Evolutionary conservation across 2,113 vertebrate genomes (phyloP).

Genomic region (Albula glossodonta): DNA sequence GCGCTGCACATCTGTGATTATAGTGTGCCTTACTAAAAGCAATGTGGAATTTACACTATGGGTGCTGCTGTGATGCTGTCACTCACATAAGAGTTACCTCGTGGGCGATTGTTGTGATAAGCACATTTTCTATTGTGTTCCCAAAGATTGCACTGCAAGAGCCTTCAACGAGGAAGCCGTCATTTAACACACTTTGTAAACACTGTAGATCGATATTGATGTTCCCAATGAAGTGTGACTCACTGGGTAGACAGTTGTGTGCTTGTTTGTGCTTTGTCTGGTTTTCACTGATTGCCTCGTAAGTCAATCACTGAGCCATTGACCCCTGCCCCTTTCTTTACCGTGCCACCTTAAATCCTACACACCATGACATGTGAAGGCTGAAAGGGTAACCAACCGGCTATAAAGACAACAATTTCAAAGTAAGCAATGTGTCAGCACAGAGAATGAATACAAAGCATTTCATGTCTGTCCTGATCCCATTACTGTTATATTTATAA

Average conservation of each 20-base stretch:
- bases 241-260: background rate
- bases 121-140: background rate
- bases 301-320: background rate
- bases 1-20: background rate
- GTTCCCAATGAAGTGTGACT: constrained; percentile 34
- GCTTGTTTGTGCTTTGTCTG: constrained; percentile 31
- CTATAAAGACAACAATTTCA: background rate
- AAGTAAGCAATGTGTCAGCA: background rate
- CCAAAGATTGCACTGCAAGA: background rate
- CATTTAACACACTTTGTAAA: constrained; percentile 31
- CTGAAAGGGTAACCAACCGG: background rate
- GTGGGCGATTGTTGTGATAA: background rate
- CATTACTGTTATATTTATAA: background rate
- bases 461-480: background rate
- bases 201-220: constrained; percentile 35
- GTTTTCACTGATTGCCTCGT: constrained; percentile 20
- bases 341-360: background rate
- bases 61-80: background rate
- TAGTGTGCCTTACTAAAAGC: background rate
- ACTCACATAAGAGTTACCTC: background rate
- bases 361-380: background rate
- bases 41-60: background rate
- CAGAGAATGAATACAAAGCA: background rate
- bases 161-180: constrained; percentile 12
- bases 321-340: background rate